Evolutionary conservation across 2,113 vertebrate species (phyloP).

Genomic region (Loxodonta africana): DNA sequence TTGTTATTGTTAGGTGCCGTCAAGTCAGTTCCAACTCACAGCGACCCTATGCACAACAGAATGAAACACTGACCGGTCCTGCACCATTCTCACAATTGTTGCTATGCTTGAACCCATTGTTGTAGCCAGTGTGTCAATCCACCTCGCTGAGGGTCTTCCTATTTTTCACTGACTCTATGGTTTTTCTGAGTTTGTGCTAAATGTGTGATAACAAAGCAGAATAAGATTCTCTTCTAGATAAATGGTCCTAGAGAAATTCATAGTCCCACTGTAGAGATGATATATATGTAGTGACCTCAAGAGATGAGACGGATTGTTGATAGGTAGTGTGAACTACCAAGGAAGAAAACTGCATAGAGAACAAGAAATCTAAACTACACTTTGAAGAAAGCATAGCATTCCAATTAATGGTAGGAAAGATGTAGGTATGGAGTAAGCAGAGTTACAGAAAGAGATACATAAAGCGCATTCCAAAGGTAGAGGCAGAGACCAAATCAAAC

Average conservation of each 20-base stretch:
- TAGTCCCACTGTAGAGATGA: background rate
- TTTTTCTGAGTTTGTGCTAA: background rate
- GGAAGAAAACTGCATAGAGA: background rate
- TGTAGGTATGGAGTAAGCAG: background rate
- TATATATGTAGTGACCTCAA: background rate
- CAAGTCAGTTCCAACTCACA: too few species aligned
- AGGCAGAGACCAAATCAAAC: background rate
- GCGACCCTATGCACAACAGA: too few species aligned
- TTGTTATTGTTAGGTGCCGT: too few species aligned
- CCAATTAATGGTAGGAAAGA: background rate
- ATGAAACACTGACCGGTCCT: too few species aligned
- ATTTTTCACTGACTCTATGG: too few species aligned
- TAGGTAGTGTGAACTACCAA: background rate
- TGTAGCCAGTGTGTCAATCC: too few species aligned
- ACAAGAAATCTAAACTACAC: background rate
- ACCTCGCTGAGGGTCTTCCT: too few species aligned
- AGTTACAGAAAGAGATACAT: background rate
- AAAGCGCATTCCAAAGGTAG: background rate
- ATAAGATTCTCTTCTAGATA: background rate
- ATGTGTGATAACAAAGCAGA: background rate
- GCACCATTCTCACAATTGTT: too few species aligned
- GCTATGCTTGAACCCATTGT: too few species aligned
- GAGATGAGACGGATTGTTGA: background rate
- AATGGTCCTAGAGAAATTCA: conserved; percentile 3
- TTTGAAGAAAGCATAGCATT: conserved; percentile 14